A percentile compares a stretch with the other conserved stretches of the same genome.
Evolutionary conservation across 1,140 invertebrate genomes (phyloP).

Genomic region (Panulirus ornatus): DNA sequence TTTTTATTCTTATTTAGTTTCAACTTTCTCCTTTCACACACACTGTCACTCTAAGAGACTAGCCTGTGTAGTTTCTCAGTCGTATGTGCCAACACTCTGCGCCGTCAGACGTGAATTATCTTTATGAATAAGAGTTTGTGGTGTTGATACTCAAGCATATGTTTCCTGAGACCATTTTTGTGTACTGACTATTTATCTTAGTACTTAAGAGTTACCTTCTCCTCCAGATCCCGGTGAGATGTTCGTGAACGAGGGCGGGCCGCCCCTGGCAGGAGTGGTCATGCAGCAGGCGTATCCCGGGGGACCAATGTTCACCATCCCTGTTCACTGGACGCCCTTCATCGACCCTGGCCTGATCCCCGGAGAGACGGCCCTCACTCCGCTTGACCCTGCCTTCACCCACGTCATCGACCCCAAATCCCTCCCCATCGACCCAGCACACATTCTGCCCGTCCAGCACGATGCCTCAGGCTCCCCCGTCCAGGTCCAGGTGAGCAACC

Average conservation of each 20-base stretch:
- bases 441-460: constrained; percentile 75
- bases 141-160: too few species aligned
- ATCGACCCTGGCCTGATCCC: constrained; percentile 74
- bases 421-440: constrained; percentile 73
- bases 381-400: constrained; percentile 74
- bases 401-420: constrained; percentile 74
- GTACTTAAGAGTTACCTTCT: too few species aligned
- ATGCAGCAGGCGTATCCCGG: constrained; percentile 75
- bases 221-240: constrained; percentile 59
- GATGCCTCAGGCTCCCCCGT: constrained; percentile 73
- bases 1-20: too few species aligned
- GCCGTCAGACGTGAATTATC: too few species aligned
- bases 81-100: too few species aligned
- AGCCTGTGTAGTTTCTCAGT: too few species aligned
- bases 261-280: constrained; percentile 73
- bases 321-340: constrained; percentile 74
- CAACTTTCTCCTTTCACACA: too few species aligned
- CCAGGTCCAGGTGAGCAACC: constrained; percentile 70
- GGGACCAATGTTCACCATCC: constrained; percentile 73
- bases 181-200: background rate
- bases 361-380: constrained; percentile 74
- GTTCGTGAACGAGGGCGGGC: constrained; percentile 57
- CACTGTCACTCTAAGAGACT: too few species aligned
- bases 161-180: background rate
- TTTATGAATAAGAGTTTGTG: too few species aligned